These are phyloP conservation scores for Drosophila leontia DNA, from an alignment of 1,140 invertebrate species.

Conservation along the genomic window DNA sequence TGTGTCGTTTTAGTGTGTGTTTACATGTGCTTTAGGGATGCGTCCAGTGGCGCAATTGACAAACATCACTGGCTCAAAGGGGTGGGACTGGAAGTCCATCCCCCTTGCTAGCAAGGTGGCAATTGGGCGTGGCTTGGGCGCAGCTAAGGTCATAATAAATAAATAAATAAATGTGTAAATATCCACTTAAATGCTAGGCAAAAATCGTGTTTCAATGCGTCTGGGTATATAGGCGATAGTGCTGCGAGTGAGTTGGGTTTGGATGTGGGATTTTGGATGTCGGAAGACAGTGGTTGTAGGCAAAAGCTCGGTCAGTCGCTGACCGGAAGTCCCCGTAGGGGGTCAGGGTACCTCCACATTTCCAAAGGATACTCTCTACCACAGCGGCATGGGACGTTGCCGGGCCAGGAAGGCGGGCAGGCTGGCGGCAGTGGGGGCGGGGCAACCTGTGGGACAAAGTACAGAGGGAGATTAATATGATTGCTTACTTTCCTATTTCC, in stretches of 20 bases:
- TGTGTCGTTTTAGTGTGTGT: constrained; percentile 21
- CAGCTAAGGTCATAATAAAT: constrained; percentile 73
- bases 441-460: constrained; percentile 86
- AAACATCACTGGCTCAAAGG: constrained; percentile 81
- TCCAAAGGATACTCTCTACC: constrained; percentile 47
- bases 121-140: constrained; percentile 73
- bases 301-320: constrained; percentile 30
- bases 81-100: constrained; percentile 13
- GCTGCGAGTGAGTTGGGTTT: constrained; percentile 16
- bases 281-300: constrained; percentile 41
- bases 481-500: too few species aligned
- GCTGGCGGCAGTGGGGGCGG: constrained; percentile 80
- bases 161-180: constrained; percentile 78
- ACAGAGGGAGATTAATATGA: neutral
- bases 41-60: constrained; percentile 68
- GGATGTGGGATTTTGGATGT: neutral
- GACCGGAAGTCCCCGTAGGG: constrained; percentile 4
- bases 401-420: constrained; percentile 66
- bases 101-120: constrained; percentile 84
- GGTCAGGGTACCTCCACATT: neutral
- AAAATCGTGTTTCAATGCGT: constrained; percentile 52
- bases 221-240: constrained; percentile 36
- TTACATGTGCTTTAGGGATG: constrained; percentile 30
- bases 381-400: constrained; percentile 80
- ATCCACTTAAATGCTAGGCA: constrained; percentile 75